Percentiles rank a stretch among this genome's conserved stretches.
Conservation (phyloP, 2,797 vertebrate genomes). For the Gymnopithys bicolor region DNA sequence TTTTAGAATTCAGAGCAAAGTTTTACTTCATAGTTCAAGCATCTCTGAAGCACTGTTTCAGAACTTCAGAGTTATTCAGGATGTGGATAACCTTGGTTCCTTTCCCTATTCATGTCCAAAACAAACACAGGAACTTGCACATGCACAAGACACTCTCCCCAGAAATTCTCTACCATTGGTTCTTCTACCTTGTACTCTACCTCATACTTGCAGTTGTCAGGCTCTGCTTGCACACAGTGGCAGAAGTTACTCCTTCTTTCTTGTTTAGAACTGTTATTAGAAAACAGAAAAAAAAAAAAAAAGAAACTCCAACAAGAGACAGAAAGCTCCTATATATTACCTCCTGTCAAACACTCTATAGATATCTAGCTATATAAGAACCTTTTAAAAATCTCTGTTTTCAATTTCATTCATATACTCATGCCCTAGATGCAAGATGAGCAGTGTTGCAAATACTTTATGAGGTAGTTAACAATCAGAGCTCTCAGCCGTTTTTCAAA, state of each 20-base stretch:
- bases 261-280: neutral
- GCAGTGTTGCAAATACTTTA: neutral
- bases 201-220: neutral
- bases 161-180: neutral
- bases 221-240: neutral
- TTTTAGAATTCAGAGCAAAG: neutral
- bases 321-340: neutral
- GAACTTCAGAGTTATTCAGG: neutral
- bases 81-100: neutral
- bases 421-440: neutral
- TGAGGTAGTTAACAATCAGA: neutral
- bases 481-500: neutral
- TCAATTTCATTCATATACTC: neutral
- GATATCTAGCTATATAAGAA: neutral
- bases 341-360: neutral
- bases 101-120: neutral
- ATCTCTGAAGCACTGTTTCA: neutral
- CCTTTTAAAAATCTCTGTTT: neutral
- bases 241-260: neutral
- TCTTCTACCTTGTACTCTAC: neutral
- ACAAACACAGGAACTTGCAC: conserved; percentile 37
- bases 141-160: neutral
- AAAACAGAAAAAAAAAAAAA: neutral
- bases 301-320: neutral
- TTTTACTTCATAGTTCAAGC: neutral